Percentiles rank a stretch among this genome's conserved stretches.
Conservation (phyloP, 2,113 vertebrate genomes). For the Hypocryptadius cinnamomeus region DNA sequence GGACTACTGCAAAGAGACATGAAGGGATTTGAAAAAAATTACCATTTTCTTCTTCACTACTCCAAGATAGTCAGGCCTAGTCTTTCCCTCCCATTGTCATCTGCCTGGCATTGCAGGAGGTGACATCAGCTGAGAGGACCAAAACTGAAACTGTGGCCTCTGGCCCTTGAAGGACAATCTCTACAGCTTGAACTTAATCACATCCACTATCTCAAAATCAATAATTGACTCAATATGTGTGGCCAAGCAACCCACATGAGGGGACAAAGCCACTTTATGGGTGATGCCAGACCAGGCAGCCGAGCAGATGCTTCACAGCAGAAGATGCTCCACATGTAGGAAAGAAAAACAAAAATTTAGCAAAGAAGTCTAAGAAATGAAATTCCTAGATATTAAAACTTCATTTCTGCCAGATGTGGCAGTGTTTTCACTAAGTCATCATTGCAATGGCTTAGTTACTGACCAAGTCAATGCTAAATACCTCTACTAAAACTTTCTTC, state of each 20-base stretch:
- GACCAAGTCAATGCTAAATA: neutral
- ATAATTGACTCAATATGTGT: neutral
- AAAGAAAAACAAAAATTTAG: neutral
- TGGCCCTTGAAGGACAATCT: neutral
- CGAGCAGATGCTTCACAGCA: neutral
- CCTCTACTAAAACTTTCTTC: neutral
- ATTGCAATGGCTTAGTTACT: neutral
- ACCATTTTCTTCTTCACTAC: neutral
- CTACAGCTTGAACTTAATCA: neutral
- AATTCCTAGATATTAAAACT: neutral
- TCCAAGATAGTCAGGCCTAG: neutral
- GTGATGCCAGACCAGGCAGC: neutral
- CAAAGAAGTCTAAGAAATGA: neutral
- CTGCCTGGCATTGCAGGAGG: neutral
- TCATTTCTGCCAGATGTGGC: neutral
- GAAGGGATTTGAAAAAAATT: neutral
- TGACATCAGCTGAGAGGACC: neutral
- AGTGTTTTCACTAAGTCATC: neutral
- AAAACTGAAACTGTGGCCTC: neutral
- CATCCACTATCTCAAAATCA: neutral
- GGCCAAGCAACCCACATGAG: neutral
- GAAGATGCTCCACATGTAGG: neutral
- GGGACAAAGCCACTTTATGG: neutral
- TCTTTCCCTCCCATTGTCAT: neutral
- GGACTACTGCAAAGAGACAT: neutral